Evolutionary conservation across 2,797 vertebrate genomes (phyloP), one percentile per base, ranked within the genome.

Genomic region (Eulemur coronatus): DNA sequence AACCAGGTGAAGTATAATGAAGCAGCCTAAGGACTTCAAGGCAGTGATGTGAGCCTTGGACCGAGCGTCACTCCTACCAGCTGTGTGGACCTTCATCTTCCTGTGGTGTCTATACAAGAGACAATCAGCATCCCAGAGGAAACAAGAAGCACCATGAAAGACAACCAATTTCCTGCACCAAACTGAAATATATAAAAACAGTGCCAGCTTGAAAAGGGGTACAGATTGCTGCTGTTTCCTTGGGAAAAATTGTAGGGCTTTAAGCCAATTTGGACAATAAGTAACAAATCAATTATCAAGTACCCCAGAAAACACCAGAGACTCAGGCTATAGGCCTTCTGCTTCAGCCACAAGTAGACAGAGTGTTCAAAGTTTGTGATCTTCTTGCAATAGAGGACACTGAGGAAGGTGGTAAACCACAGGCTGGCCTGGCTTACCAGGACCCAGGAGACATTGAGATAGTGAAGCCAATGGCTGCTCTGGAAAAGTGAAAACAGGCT

Each of bases 321-420:
- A 69, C 78, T 92, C 50, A 86, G 63, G 26, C 15, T 46, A 30
- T 11, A 72, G 43, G 75, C 65, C 20, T 82, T 94, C 50, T 75
- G 78, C 52, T 95, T 97, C 72, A 95, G 88, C 89, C 95, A 94
- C 69, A 92, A 92, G 38, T n/a, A 97, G 61, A 50, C 38, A 2
- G 50, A 80, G 48, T 50, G 26, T 26, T 89, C 63, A 22, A 81
- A 50, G 24, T 63, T 93, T 1, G 2, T 65, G 48, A 94, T 91
- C 91, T 86, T 95, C 63, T 61, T 94, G 69, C 67, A 94, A 24
- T 38, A 96, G 72, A 92, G 81, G 43, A 97, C 33, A 57, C 89
- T 87, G 63, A 94, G 89, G 30, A 82, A 94, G 46, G 82, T 75
- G 14, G 50, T 72, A 57, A 96, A 91, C 78, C 89, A 93, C 48